Evolutionary conservation across 2,113 vertebrate species (phyloP).

Genomic region (Okapia johnstoni): DNA sequence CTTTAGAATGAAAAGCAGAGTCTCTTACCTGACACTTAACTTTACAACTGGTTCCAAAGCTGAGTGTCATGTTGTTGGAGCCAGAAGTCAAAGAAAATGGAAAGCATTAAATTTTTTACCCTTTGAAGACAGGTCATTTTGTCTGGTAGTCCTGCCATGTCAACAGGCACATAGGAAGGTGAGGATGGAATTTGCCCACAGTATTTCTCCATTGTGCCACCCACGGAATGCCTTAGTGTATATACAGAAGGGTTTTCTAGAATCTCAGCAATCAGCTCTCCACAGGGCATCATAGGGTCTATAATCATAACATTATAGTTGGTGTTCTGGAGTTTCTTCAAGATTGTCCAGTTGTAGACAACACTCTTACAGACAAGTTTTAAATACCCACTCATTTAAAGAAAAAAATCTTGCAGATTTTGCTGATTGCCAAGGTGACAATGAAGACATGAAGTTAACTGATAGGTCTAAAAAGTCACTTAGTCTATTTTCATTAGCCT

Average conservation of each 20-base stretch:
- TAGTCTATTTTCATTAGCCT: fast-evolving
- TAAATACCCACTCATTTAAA: not conserved
- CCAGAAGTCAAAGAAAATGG: conserved; percentile 45
- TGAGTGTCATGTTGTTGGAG: not conserved
- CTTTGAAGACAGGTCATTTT: conserved; percentile 76
- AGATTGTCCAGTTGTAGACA: conserved; percentile 61
- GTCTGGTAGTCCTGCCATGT: conserved; percentile 48
- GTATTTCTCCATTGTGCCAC: conserved; percentile 47
- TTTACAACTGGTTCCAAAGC: conserved; percentile 67
- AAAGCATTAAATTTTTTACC: conserved; percentile 68
- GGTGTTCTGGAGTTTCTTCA: conserved; percentile 52
- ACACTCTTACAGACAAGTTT: conserved; percentile 25
- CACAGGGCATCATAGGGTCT: conserved; percentile 50
- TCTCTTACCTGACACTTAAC: conserved; percentile 62
- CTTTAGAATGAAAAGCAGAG: not conserved
- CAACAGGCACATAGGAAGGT: conserved; percentile 70
- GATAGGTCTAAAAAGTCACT: not conserved
- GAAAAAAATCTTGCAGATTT: conserved; percentile 63
- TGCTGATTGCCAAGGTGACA: conserved; percentile 28
- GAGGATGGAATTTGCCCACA: conserved; percentile 68
- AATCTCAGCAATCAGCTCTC: conserved; percentile 72
- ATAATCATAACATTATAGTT: conserved; percentile 70
- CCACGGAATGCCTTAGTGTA: conserved; percentile 43
- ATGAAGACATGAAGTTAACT: not conserved
- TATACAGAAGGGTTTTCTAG: conserved; percentile 69